Conservation (phyloP, 2,113 vertebrate species). For the Xiphophorus hellerii region DNA sequence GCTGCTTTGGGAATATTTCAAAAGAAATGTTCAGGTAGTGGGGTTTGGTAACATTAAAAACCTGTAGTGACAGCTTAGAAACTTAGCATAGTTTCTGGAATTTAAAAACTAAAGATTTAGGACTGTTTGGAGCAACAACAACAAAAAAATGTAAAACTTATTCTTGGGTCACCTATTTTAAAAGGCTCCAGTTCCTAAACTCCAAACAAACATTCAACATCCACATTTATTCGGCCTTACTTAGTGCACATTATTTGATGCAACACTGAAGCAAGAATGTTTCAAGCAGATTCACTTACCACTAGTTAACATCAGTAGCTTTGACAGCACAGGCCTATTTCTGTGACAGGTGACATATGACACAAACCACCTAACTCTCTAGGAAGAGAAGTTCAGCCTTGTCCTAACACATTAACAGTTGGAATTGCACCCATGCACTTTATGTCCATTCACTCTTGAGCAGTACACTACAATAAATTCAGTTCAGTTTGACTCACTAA, state of each 20-base stretch:
- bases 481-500: not conserved
- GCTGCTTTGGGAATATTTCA: slow-evolving; percentile 19
- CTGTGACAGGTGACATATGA: slow-evolving; percentile 61
- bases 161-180: slow-evolving; percentile 14
- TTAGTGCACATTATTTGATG: slow-evolving; percentile 67
- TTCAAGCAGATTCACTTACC: slow-evolving; percentile 57
- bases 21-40: not conserved
- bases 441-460: slow-evolving; percentile 32
- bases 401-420: slow-evolving; percentile 25
- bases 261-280: slow-evolving; percentile 68
- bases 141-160: slow-evolving; percentile 4
- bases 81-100: not conserved
- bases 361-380: slow-evolving; percentile 46
- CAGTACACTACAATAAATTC: not conserved
- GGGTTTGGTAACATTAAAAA: slow-evolving; percentile 25
- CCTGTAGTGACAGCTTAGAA: slow-evolving; percentile 6
- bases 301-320: slow-evolving; percentile 53
- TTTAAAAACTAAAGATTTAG: slow-evolving; percentile 5
- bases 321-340: slow-evolving; percentile 63
- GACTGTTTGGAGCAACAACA: not conserved
- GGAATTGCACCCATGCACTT: not conserved
- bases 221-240: slow-evolving; percentile 50
- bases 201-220: slow-evolving; percentile 17
- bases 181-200: slow-evolving; percentile 44
- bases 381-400: slow-evolving; percentile 18